Evolutionary conservation across 2,888 invertebrate species (phyloP), one percentile per base, ranked within the genome.

Genomic region (Drosophila nr. perissopoda): DNA sequence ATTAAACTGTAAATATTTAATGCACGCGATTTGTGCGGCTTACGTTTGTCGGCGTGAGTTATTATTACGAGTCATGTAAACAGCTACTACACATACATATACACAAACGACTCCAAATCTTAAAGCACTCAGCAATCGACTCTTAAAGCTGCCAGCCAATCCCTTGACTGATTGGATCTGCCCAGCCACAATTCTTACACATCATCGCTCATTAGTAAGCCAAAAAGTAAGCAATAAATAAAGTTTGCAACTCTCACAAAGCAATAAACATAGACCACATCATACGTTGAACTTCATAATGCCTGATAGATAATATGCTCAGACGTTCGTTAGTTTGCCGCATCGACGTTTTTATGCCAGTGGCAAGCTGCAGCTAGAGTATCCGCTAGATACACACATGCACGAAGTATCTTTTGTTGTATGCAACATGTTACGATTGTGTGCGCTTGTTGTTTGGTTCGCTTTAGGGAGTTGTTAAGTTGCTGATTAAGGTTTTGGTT

Each of bases 1-100:
- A 87, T 87, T 87, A 87, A 87, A 87, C 79, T 89, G 79, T 87
- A 83, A 87, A 87, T 87, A 87, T 87, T 87, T 87, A 87, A 87
- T 87, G 79, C 83, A 74, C 72, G 81, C 81, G 85, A 85, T 85
- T 88, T 88, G 82, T 80, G 81, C 78, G 78, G 81, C 81, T 76
- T 75, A 65, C 75, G 59, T 75, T 76, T 80, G 73, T 81, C 73
- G 73, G 80, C 67, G 82, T 82, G 85, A 84, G 70, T 81, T 81
- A 86, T 88, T 82, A 73, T 83, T 76, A 73, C 71, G 71, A 63
- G 56, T 34, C 27, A 42, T 51, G 36, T 46, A 56, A 38, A 38
- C 46, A 52, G 54, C 68, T 59, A 59, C 65, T n/a, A 21, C 21
- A 25, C 11, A 11, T 11, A 56, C 38, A 40, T 0, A 11, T 0